These are phyloP conservation scores for Tyrophagus putrescentiae DNA, from an alignment of 1,140 invertebrate species.

Conservation along the genomic window DNA sequence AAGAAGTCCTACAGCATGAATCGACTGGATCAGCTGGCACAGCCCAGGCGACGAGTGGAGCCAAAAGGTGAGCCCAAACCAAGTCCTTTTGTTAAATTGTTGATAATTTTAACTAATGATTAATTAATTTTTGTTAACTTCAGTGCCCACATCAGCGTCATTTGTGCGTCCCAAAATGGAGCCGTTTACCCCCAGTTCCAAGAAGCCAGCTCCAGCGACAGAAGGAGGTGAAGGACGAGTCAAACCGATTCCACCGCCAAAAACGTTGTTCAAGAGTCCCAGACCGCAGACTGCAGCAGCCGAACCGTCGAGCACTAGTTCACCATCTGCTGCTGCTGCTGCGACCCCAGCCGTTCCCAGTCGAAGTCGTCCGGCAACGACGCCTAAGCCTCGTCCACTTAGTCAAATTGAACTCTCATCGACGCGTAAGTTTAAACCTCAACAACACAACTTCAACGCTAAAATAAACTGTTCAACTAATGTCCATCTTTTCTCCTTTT, in stretches of 20 bases:
- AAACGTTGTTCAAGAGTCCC: not conserved
- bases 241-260: conserved; percentile 7
- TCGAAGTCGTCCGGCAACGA: too few species aligned
- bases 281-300: not conserved
- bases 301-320: not conserved
- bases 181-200: too few species aligned
- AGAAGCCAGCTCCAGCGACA: too few species aligned
- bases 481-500: too few species aligned
- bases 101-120: not conserved
- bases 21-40: conserved; percentile 64
- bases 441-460: too few species aligned
- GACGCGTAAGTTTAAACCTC: too few species aligned
- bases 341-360: not conserved
- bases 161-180: too few species aligned
- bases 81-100: not conserved
- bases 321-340: not conserved
- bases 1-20: conserved; percentile 71
- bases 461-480: too few species aligned
- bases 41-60: conserved; percentile 42
- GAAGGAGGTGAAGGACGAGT: too few species aligned
- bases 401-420: too few species aligned
- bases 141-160: conserved; percentile 6
- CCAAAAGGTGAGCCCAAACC: conserved; percentile 2
- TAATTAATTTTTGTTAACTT: not conserved
- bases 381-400: too few species aligned